Evolutionary conservation across 2,797 vertebrate genomes (phyloP).

Genomic region (Megalops cyprinoides): DNA sequence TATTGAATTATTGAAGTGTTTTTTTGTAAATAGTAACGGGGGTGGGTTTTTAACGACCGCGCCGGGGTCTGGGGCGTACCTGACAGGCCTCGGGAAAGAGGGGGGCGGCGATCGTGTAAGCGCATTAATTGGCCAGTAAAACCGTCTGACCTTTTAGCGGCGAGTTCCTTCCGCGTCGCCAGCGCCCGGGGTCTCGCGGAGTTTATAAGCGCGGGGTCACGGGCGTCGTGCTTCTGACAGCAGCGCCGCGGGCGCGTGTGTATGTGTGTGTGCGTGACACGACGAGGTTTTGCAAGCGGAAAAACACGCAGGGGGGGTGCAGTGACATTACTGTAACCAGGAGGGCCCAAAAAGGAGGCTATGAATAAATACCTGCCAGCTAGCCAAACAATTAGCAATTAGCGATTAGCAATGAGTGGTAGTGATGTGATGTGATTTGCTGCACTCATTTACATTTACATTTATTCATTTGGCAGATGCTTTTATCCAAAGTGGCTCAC

Average conservation of each 20-base stretch:
- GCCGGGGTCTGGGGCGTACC: constrained; percentile 52
- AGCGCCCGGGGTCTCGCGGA: constrained; percentile 33
- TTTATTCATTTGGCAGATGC: too few species aligned
- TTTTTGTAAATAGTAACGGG: constrained; percentile 51
- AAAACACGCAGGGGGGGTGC: constrained; percentile 30
- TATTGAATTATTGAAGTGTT: constrained; percentile 52
- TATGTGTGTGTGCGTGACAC: not conserved
- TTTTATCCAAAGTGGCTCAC: too few species aligned
- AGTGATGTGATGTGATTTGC: too few species aligned
- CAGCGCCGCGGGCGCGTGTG: too few species aligned
- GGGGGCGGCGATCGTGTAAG: constrained; percentile 50
- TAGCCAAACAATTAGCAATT: too few species aligned
- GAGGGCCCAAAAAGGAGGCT: constrained; percentile 20
- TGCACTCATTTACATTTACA: too few species aligned
- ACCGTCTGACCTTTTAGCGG: constrained; percentile 48
- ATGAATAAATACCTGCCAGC: not conserved
- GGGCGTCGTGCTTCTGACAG: constrained; percentile 44
- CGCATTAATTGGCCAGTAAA: constrained; percentile 55
- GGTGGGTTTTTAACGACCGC: constrained; percentile 63
- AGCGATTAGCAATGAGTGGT: too few species aligned
- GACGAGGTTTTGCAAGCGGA: constrained; percentile 32
- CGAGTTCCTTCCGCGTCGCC: constrained; percentile 26
- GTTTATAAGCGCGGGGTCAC: constrained; percentile 32
- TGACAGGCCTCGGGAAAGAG: constrained; percentile 48
- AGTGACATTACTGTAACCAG: constrained; percentile 1